Conservation (phyloP, 2,888 invertebrate species). For the Epinotia ramella region DNA sequence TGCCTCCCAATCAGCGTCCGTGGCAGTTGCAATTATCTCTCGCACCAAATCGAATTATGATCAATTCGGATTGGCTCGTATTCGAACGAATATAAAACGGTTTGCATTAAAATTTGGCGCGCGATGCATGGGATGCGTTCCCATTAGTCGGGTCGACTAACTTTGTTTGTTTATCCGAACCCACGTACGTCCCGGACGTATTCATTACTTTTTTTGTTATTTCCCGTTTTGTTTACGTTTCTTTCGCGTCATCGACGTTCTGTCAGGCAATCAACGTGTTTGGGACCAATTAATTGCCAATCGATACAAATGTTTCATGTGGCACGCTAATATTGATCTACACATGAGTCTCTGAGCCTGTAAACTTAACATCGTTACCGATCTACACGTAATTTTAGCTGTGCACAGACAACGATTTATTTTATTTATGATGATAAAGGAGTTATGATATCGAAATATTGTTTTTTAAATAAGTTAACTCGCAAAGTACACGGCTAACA, state of each 20-base stretch:
- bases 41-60: conserved; percentile 84
- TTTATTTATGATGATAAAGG: too few relatives aligned
- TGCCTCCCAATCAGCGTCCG: conserved; percentile 81
- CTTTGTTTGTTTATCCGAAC: conserved; percentile 71
- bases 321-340: not conserved
- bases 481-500: too few relatives aligned
- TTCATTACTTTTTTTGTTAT: conserved; percentile 70
- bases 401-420: too few relatives aligned
- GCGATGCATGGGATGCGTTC: conserved; percentile 82
- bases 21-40: conserved; percentile 85
- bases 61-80: conserved; percentile 85
- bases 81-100: conserved; percentile 85
- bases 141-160: conserved; percentile 78
- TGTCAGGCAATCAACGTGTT: conserved; percentile 42
- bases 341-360: not conserved
- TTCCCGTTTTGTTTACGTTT: conserved; percentile 63
- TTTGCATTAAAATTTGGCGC: conserved; percentile 85
- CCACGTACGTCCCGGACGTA: conserved; percentile 62
- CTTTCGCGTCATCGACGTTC: conserved; percentile 57
- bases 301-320: not conserved
- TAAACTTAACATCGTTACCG: too few relatives aligned
- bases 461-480: too few relatives aligned
- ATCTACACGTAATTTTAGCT: too few relatives aligned
- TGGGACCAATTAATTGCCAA: conserved; percentile 18
- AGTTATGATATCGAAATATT: not conserved